A percentile compares a stretch with the other conserved stretches of the same genome.
Evolutionary conservation across 1,140 invertebrate genomes (phyloP).

Genomic region (Drosophila kurseongensis): DNA sequence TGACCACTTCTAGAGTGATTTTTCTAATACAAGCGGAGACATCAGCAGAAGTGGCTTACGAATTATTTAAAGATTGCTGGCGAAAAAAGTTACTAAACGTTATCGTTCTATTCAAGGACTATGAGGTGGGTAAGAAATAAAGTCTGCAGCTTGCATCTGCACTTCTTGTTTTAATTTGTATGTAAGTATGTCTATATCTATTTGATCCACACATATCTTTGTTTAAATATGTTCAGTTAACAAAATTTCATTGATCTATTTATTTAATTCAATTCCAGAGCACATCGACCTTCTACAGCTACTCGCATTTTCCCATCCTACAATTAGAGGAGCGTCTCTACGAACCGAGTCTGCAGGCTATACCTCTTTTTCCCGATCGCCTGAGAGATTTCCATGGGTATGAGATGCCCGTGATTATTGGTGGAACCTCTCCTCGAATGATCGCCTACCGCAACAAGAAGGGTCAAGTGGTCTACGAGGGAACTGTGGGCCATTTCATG

Average conservation of each 20-base stretch:
- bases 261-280: conserved; percentile 24
- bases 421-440: conserved; percentile 59
- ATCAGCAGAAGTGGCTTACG: conserved; percentile 5
- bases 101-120: conserved; percentile 50
- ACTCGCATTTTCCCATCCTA: conserved; percentile 61
- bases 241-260: no score
- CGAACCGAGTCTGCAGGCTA: background rate
- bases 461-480: conserved; percentile 48
- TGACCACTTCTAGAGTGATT: conserved; percentile 59
- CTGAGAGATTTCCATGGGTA: conserved; percentile 52
- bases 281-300: conserved; percentile 53
- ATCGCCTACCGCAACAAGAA: conserved; percentile 54
- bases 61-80: conserved; percentile 68
- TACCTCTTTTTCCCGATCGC: conserved; percentile 54
- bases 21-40: conserved; percentile 45
- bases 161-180: no score
- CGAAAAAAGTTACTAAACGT: conserved; percentile 62
- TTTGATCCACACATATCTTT: no score
- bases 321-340: conserved; percentile 40
- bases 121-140: conserved; percentile 31
- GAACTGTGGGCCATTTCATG: conserved; percentile 71
- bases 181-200: no score
- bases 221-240: no score
- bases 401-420: conserved; percentile 50
- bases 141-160: no score